phyloP scores from a whole-genome alignment of 1,140 invertebrate species.

The Sarcophaga bullata region DNA sequence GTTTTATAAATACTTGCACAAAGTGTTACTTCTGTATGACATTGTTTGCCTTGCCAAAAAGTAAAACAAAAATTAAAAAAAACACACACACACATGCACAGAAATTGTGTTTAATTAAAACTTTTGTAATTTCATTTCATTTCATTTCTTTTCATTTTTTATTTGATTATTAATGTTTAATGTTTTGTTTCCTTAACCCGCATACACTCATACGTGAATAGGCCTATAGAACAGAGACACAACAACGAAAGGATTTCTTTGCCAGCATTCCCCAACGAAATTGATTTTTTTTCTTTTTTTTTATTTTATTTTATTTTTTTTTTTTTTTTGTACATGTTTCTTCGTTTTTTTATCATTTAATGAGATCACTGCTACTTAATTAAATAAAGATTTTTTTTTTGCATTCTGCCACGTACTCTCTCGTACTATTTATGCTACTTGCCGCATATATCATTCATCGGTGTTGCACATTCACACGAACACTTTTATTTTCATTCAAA shows the following conservation, averaged over 20 bases:
- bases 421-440: background rate
- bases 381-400: conserved; percentile 16
- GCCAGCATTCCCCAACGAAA: no score
- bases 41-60: no score
- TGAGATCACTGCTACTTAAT: conserved; percentile 26
- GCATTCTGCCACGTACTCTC: background rate
- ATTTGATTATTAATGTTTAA: background rate
- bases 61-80: no score
- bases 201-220: no score
- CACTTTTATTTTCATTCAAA: conserved; percentile 13
- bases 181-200: background rate
- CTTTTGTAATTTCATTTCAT: no score
- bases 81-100: no score
- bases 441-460: background rate
- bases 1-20: no score
- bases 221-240: no score
- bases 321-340: background rate
- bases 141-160: no score
- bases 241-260: background rate
- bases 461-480: background rate
- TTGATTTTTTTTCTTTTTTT: background rate
- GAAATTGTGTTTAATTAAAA: no score
- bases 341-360: conserved; percentile 15
- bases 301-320: conserved; percentile 13
- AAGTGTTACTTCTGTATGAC: no score